These are phyloP conservation scores for Thaleichthys pacificus DNA, from an alignment of 2,797 vertebrate species.

Conservation along the genomic window DNA sequence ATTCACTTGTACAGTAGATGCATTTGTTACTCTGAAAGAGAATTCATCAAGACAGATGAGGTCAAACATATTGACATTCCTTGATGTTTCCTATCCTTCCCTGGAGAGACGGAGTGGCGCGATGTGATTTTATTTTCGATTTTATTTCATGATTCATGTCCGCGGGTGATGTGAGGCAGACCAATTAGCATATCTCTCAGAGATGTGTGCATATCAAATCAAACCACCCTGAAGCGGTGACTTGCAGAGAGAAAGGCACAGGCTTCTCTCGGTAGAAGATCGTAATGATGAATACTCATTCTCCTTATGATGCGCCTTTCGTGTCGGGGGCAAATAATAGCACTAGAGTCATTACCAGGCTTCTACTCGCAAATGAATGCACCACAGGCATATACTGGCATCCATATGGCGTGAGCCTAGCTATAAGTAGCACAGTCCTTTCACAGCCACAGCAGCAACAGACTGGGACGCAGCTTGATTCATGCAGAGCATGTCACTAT, in stretches of 20 bases:
- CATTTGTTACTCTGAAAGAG: slow-evolving; percentile 14
- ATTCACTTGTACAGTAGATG: background rate
- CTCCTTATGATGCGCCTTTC: slow-evolving; percentile 28
- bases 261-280: slow-evolving; percentile 33
- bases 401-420: background rate
- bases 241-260: slow-evolving; percentile 40
- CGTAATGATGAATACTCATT: slow-evolving; percentile 42
- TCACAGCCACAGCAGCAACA: slow-evolving; percentile 17
- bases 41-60: slow-evolving; percentile 10
- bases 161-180: slow-evolving; percentile 47
- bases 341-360: slow-evolving; percentile 41
- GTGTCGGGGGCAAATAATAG: slow-evolving; percentile 38
- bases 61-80: slow-evolving; percentile 21
- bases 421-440: background rate
- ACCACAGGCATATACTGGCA: slow-evolving; percentile 15
- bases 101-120: slow-evolving; percentile 7
- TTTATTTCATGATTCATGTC: slow-evolving; percentile 47
- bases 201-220: slow-evolving; percentile 52
- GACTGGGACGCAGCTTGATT: slow-evolving; percentile 31
- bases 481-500: slow-evolving; percentile 22
- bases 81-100: slow-evolving; percentile 22
- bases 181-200: slow-evolving; percentile 56
- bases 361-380: slow-evolving; percentile 33
- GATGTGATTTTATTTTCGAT: slow-evolving; percentile 29
- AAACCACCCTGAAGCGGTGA: slow-evolving; percentile 43